A percentile compares a stretch with the other conserved stretches of the same genome.
phyloP scores from a whole-genome alignment of 2,113 vertebrate species.

The Sinocyclocheilus grahami region DNA sequence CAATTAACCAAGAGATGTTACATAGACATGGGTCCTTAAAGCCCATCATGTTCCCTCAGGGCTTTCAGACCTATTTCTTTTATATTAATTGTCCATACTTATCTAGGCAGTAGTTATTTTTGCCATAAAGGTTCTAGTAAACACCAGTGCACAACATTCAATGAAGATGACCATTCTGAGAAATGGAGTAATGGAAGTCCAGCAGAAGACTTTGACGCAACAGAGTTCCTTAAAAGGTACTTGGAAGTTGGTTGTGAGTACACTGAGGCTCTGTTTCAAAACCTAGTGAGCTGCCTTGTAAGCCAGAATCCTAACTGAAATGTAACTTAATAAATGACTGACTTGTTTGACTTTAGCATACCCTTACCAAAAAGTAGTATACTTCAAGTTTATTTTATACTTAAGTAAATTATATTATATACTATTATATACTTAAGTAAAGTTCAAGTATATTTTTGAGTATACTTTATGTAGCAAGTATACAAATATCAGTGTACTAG shows the following conservation, averaged over 20 bases:
- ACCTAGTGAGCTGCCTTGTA: background rate
- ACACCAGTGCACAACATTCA: background rate
- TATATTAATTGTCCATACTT: constrained; percentile 11
- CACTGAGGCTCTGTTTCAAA: background rate
- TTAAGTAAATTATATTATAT: too few species aligned
- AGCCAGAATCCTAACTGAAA: background rate
- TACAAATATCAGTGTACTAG: too few species aligned
- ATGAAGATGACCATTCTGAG: constrained; percentile 5
- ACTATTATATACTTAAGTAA: too few species aligned
- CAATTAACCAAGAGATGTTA: constrained; percentile 3
- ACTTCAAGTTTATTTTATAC: too few species aligned
- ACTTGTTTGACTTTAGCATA: too few species aligned
- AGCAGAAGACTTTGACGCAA: constrained; percentile 1
- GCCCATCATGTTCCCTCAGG: background rate
- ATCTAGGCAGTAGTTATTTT: background rate
- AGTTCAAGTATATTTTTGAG: too few species aligned
- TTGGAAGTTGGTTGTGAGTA: constrained; percentile 1
- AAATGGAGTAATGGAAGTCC: constrained; percentile 24
- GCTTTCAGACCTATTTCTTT: background rate
- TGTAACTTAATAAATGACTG: too few species aligned
- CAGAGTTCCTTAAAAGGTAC: background rate
- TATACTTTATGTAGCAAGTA: too few species aligned
- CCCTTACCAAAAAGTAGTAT: too few species aligned
- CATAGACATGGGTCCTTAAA: background rate
- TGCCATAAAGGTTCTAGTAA: background rate